phyloP scores from a whole-genome alignment of 2,797 vertebrate genomes.

The Aselliscus stoliczkanus region DNA sequence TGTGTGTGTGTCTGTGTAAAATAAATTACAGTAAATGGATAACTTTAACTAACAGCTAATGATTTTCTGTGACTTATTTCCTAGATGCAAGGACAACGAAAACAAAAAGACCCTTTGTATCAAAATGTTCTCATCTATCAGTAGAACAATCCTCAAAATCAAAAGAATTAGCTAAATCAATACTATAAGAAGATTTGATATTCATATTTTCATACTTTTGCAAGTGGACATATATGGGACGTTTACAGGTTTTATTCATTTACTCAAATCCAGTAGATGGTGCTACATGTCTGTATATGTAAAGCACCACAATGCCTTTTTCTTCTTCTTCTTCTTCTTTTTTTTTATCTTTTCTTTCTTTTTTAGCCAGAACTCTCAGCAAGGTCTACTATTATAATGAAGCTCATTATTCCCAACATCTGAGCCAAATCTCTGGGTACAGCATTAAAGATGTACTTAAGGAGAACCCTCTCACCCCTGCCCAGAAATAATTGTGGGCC shows the following conservation, averaged over 20 bases:
- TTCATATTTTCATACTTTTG: background rate
- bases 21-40: background rate
- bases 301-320: background rate
- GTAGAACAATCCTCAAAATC: background rate
- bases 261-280: conserved; percentile 84
- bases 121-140: background rate
- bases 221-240: background rate
- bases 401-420: conserved; percentile 49
- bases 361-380: conserved; percentile 37
- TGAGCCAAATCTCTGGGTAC: conserved; percentile 40
- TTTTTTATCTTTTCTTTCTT: background rate
- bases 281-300: conserved; percentile 81
- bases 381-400: conserved; percentile 46
- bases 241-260: conserved; percentile 18
- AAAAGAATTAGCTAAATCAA: conserved; percentile 16
- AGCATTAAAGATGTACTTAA: conserved; percentile 50
- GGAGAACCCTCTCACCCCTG: conserved; percentile 22
- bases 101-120: background rate
- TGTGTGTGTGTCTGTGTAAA: background rate
- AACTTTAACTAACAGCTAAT: conserved; percentile 27
- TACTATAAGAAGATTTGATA: background rate
- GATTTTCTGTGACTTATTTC: background rate
- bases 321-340: background rate
- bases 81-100: background rate
- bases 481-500: conserved; percentile 32